phyloP scores from a whole-genome alignment of 2,888 invertebrate genomes.

The Athrips mouffetella region DNA sequence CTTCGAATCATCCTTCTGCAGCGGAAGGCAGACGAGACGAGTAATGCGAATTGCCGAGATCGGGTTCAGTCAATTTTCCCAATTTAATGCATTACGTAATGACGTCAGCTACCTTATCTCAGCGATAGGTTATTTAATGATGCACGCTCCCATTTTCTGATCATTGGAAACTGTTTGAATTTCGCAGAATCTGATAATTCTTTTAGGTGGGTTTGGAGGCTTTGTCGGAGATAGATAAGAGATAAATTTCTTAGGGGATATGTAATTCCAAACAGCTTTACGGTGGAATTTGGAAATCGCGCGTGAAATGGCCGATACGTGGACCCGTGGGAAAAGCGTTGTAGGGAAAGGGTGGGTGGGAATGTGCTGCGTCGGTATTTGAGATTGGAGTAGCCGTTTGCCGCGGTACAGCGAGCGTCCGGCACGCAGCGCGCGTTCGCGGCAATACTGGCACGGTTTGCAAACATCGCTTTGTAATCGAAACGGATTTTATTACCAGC shows the following conservation, averaged over 20 bases:
- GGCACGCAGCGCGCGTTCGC: conserved; percentile 24
- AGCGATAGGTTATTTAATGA: conserved; percentile 18
- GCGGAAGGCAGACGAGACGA: background rate
- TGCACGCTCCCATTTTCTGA: conserved; percentile 12
- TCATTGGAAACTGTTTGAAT: conserved; percentile 4
- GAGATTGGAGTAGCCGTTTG: conserved; percentile 41
- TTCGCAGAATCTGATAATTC: conserved; percentile 1
- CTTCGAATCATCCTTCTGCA: conserved; percentile 4
- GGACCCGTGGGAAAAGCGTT: conserved; percentile 9
- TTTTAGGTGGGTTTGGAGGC: too few relatives aligned
- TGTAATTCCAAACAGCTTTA: background rate
- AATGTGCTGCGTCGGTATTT: conserved; percentile 36
- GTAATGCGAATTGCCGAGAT: conserved; percentile 25
- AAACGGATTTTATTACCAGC: conserved; percentile 40
- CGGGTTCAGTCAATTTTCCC: conserved; percentile 37
- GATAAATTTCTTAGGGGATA: too few relatives aligned
- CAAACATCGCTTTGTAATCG: conserved; percentile 36
- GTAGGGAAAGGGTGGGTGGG: conserved; percentile 36
- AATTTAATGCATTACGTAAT: conserved; percentile 38
- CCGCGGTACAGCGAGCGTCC: conserved; percentile 32
- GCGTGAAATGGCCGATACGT: conserved; percentile 3
- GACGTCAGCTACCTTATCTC: conserved; percentile 29
- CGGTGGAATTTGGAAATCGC: conserved; percentile 4
- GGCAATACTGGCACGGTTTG: conserved; percentile 24
- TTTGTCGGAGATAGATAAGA: background rate